Evolutionary conservation across 2,113 vertebrate genomes (phyloP), one percentile per base, ranked within the genome.

Genomic region (Crotalus tigris): DNA sequence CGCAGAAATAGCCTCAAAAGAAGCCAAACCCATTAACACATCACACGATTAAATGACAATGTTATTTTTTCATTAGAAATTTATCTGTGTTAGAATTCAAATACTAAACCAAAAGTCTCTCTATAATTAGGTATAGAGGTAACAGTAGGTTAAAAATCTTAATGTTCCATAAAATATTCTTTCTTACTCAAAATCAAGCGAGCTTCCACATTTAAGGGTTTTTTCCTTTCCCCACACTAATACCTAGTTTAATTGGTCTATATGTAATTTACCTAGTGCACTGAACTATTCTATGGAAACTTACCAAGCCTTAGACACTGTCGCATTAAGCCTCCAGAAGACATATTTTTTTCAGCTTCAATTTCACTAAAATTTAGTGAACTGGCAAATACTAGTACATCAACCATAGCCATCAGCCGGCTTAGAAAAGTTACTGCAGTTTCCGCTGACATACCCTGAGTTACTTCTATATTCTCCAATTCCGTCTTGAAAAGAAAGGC

Each of bases 311-410:
- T 96, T 95, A 99, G 98, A 97, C 99, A 99, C 97, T 99, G 99
- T 87, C 99, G 98, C 98, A 99, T 99, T 94, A 99, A 97, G 88
- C 99, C 99, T 94, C 99, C 99, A 29, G 99, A 99, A 92, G 99
- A 99, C 99, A 99, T 99, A 97, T 99, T 99, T 96, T 99, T 99
- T 97, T 99, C 99, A 13, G 99, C 99, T 97, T 99, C 99, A 51
- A 99, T 99, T 97, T 99, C 99, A 94, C 98, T 99, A 96, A 99
- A 99, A 98, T 99, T 99, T 92, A 99, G 98, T 92, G 99, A 99
- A 88, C 99, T 99, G 90, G 99, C 99, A 96, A 99, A 99, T 46
- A 99, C 99, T 94, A 99, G 96, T 8, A 99, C 99, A 93, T 99
- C 99, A 85, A 99, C 99, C 99, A 99, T 98, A 11, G 99, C 98